A percentile compares a stretch with the other conserved stretches of the same genome.
These are phyloP conservation scores for Dynastes tityus DNA, from an alignment of 2,888 invertebrate species.

Conservation along the genomic window DNA sequence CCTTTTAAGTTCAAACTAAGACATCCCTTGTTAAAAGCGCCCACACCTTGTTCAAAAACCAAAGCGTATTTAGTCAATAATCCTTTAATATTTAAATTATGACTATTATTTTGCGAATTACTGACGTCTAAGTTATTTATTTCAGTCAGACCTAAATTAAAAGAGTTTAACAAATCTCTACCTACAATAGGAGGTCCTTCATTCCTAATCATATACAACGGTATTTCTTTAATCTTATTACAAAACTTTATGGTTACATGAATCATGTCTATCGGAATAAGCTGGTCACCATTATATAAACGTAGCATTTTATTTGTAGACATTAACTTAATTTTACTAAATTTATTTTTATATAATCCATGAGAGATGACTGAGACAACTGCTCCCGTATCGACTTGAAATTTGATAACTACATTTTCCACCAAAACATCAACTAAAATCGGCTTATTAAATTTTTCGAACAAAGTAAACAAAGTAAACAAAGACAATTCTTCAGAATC, in stretches of 20 bases:
- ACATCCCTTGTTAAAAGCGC: slow-evolving; percentile 48
- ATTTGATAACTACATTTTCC: too few species aligned
- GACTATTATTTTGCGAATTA: neutral
- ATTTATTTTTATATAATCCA: too few species aligned
- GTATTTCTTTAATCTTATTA: neutral
- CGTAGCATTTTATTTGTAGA: too few species aligned
- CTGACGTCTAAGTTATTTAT: neutral
- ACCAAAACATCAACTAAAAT: too few species aligned
- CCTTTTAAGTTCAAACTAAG: slow-evolving; percentile 33
- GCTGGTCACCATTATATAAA: slow-evolving; percentile 3
- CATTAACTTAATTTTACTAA: too few species aligned
- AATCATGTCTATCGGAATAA: neutral
- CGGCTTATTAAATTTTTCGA: too few species aligned
- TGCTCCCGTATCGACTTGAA: too few species aligned
- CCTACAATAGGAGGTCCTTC: slow-evolving; percentile 47
- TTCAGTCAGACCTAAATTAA: neutral
- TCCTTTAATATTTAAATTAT: neutral
- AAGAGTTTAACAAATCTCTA: slow-evolving; percentile 36
- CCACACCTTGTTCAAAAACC: slow-evolving; percentile 42
- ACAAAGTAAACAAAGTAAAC: too few species aligned
- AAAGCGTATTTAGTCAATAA: slow-evolving; percentile 34
- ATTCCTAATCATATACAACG: slow-evolving; percentile 45
- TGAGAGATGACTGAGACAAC: too few species aligned
- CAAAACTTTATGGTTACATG: neutral
- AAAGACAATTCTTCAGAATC: too few species aligned